phyloP scores from a whole-genome alignment of 2,888 invertebrate genomes.

The Strigamia crassipes region DNA sequence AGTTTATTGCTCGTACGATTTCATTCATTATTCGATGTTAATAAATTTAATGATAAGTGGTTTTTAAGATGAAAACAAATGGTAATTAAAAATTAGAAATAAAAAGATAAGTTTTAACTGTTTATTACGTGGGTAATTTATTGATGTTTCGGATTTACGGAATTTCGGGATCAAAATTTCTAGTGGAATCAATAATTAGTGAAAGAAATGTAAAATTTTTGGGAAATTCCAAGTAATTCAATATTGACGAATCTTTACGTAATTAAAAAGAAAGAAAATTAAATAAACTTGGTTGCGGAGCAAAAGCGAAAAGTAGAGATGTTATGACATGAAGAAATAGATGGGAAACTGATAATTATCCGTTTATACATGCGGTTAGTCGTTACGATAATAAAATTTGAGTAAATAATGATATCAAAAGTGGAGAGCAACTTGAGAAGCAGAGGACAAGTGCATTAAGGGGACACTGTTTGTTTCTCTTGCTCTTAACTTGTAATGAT shows the following conservation, averaged over 20 bases:
- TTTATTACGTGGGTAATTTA: too few relatives aligned
- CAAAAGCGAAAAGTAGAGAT: background rate
- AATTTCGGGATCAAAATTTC: too few relatives aligned
- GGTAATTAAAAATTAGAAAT: background rate
- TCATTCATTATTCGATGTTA: background rate
- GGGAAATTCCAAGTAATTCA: too few relatives aligned
- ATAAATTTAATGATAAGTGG: background rate
- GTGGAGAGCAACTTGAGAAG: conserved; percentile 37
- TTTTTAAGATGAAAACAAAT: background rate
- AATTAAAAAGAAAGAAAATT: too few relatives aligned
- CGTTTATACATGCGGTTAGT: conserved; percentile 5
- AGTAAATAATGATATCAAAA: conserved; percentile 34
- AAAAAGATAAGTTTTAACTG: too few relatives aligned
- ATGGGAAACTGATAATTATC: background rate
- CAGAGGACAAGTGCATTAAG: conserved; percentile 29
- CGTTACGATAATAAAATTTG: background rate
- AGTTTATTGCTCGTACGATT: background rate
- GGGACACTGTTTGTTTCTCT: conserved; percentile 12
- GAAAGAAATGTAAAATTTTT: too few relatives aligned
- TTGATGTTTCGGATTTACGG: too few relatives aligned
- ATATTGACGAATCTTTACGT: too few relatives aligned
- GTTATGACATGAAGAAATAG: background rate
- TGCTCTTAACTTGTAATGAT: conserved; percentile 31
- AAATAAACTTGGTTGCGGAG: background rate
- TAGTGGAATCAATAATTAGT: too few relatives aligned